Conservation (phyloP, 23 tunicate species). For the Diplosoma virens region DNA sequence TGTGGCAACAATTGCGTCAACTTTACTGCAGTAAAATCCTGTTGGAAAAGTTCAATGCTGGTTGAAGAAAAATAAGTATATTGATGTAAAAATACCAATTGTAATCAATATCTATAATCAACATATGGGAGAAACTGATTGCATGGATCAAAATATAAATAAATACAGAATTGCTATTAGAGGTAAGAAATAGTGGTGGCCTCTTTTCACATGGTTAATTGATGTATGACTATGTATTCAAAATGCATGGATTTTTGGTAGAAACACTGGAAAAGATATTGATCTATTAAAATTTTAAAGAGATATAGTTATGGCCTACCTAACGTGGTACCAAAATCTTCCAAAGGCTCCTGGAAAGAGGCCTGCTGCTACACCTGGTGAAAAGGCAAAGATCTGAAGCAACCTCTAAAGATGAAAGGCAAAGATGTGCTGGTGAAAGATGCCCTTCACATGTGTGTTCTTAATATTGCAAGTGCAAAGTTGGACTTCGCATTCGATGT, state of each 20-base stretch:
- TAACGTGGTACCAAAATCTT: neutral
- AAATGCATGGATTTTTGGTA: neutral
- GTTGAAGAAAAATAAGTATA: neutral
- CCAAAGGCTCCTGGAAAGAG: neutral
- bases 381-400: neutral
- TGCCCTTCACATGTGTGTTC: neutral
- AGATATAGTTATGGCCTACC: neutral
- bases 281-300: neutral
- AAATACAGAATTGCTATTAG: neutral
- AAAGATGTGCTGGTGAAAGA: neutral
- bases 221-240: neutral
- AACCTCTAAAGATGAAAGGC: neutral
- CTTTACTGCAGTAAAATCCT: too few relatives aligned
- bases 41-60: neutral
- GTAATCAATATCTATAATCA: neutral
- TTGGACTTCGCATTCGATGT: neutral
- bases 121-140: neutral
- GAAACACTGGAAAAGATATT: neutral
- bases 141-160: neutral
- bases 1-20: neutral
- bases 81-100: neutral
- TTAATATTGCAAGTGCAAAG: neutral
- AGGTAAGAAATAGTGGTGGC: neutral
- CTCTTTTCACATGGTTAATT: neutral
- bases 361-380: neutral